Evolutionary conservation across 37 sponge, comb jelly and placozoan genomes (phyloP), one percentile per base, ranked within the genome.

Genomic region (Spongilla lacustris): DNA sequence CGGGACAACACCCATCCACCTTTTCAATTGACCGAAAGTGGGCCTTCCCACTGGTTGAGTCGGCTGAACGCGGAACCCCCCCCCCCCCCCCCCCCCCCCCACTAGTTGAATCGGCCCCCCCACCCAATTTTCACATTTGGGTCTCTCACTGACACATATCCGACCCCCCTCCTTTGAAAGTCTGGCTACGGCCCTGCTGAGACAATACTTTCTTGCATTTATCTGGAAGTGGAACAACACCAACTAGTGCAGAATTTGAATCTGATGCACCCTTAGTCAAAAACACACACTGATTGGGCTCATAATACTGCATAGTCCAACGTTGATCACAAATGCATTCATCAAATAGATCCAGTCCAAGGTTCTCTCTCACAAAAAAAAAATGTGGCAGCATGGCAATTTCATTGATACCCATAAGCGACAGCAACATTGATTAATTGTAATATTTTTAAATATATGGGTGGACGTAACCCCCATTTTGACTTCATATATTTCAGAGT

Each of bases 361-460:
- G 82, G 6, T 2, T 73, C 31, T 30, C 34, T 24, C 89, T 41
- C 28, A 83, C 78, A 34, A 41, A 41, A 83, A 83, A 66, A 88
- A 58, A 4, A 88, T 77, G 31, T 88, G 89, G 11, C 83, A 50
- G 27, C 89, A 88, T 8, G 89, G 89, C 12, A 88, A 58, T 30
- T n/a, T 35, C 90, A 89, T 89, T 25, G 81, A 84, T 36, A 66
- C 26, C 67, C 75, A 71, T 11, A 32, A 82, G 12, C 25, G 24
- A 58, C 90, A 89, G 4, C 71, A 21, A 34, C 90, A 89, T 0
- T 36, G 2, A 26, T 41, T 1, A 0, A 49, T 22, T 28, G 81
- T 84, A 17, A 89, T 80, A 35, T 1, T 12, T 23, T 34, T 50
- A 0, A 4, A 6, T 24, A 80, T 85, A 36, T 89, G 73, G 78